These are phyloP conservation scores for Carduelis carduelis DNA, from an alignment of 2,797 vertebrate genomes.

Conservation along the genomic window DNA sequence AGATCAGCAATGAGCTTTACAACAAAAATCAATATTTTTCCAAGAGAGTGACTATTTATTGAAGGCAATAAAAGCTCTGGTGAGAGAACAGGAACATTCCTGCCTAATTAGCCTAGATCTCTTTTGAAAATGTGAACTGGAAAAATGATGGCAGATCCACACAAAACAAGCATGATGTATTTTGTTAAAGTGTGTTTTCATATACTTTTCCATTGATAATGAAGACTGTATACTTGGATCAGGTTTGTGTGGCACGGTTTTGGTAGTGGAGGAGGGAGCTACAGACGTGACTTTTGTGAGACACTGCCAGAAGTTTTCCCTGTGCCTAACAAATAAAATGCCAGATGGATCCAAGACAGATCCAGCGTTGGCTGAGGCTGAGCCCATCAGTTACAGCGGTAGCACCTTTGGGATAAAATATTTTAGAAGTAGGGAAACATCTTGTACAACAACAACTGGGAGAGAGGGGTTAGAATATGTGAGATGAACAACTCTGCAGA, in stretches of 20 bases:
- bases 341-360: neutral
- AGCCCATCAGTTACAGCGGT: neutral
- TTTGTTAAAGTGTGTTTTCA: neutral
- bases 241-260: rapidly evolving
- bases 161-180: neutral
- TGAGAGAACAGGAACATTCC: neutral
- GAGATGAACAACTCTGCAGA: neutral
- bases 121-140: neutral
- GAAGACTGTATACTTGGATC: neutral
- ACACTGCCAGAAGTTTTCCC: neutral
- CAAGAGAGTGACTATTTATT: neutral
- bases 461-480: neutral
- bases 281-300: neutral
- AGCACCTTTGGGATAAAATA: neutral
- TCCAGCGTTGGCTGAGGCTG: rapidly evolving
- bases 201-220: neutral
- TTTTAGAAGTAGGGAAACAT: neutral
- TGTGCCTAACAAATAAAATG: neutral
- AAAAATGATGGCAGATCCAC: neutral
- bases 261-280: neutral
- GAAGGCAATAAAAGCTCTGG: neutral
- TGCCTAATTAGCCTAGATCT: neutral
- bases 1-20: neutral
- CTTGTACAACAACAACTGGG: neutral
- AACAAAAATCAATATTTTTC: constrained; percentile 46